Base-by-base conservation (phyloP, 2,888 invertebrate species). In the Acrobasis consociella region DNA sequence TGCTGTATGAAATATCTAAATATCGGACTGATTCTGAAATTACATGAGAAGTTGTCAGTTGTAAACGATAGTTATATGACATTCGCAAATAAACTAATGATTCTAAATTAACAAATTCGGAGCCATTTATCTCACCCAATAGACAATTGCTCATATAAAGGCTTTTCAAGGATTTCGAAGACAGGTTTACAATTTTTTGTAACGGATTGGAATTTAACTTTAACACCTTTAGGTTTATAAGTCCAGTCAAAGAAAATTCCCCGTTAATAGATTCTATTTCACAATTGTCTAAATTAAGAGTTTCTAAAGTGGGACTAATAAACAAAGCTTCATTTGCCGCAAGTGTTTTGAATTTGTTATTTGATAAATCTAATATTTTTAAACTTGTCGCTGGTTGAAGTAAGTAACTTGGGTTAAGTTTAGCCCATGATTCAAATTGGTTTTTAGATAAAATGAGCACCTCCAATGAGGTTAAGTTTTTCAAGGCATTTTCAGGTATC, bases 381-480 rank as follows among this genome's bases (percentile, higher is more conserved):
- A 96, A 83, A 58, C 86, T 94, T 0, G 80, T 80, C 0, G 93
- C 89, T 64, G 89, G 86, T 60, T 79, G 72, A 31, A 94, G 85
- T 1, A 94, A 87, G 38, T 89, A 82, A 64, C 90, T 93, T 0
- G 94, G 93, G 76, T 91, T 93, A 49, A 95, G 80, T 56, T 92
- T 91, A 2, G 86, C 71, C 95, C 95, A 94, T 60, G 91, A 84
- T 38, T 82, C 86, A 65, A 96, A 94, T 59, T 87, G 80, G 76
- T 96, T 96, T 64, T 87, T 91, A 31, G 94, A 94, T 67, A 96
- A 83, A 79, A 95, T 94, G 49, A 96, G 80, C 5, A 86, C 85
- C 73, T 94, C 91, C 42, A 96, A 85, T 22, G 93, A 85, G 1
- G 83, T 90, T 38, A 95, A 91, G 31, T 94, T 94, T 7, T 83